phyloP scores from a whole-genome alignment of 2,797 vertebrate genomes.

The Gephyroberyx darwinii region DNA sequence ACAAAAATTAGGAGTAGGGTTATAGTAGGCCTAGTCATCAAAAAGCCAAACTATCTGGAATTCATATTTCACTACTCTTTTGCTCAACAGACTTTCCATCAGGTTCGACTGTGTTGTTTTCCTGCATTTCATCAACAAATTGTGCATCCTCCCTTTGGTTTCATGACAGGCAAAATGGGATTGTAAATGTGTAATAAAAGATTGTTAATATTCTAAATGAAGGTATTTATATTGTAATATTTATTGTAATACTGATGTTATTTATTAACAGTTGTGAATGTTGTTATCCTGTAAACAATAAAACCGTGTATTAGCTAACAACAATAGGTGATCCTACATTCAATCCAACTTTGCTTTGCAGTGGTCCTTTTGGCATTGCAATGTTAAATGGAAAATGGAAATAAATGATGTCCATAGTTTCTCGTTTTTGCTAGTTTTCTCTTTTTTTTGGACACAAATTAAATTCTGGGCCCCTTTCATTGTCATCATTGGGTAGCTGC shows the following conservation, averaged over 20 bases:
- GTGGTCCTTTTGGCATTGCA: constrained; percentile 79
- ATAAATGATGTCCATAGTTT: constrained; percentile 76
- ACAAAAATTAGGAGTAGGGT: constrained; percentile 47
- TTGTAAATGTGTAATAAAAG: constrained; percentile 84
- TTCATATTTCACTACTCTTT: constrained; percentile 33
- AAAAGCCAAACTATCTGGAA: constrained; percentile 36
- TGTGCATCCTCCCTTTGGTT: constrained; percentile 61
- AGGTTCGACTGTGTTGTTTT: constrained; percentile 37
- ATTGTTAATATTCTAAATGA: constrained; percentile 83
- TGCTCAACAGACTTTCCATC: constrained; percentile 41
- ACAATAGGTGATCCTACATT: constrained; percentile 67
- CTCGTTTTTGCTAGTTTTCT: constrained; percentile 56
- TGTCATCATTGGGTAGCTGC: constrained; percentile 5
- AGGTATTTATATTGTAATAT: constrained; percentile 84
- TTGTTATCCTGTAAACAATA: constrained; percentile 26
- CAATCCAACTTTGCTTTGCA: constrained; percentile 77
- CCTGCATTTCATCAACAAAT: constrained; percentile 24
- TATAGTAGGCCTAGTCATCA: constrained; percentile 17
- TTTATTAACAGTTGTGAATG: constrained; percentile 75
- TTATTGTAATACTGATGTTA: constrained; percentile 82
- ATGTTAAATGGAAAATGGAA: constrained; percentile 76
- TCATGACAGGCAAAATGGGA: constrained; percentile 64
- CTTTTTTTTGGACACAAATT: constrained; percentile 18
- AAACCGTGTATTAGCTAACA: constrained; percentile 70
- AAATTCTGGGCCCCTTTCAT: not conserved